Evolutionary conservation across 2,888 invertebrate species (phyloP), one percentile per base, ranked within the genome.

Genomic region (Tineola bisselliella): DNA sequence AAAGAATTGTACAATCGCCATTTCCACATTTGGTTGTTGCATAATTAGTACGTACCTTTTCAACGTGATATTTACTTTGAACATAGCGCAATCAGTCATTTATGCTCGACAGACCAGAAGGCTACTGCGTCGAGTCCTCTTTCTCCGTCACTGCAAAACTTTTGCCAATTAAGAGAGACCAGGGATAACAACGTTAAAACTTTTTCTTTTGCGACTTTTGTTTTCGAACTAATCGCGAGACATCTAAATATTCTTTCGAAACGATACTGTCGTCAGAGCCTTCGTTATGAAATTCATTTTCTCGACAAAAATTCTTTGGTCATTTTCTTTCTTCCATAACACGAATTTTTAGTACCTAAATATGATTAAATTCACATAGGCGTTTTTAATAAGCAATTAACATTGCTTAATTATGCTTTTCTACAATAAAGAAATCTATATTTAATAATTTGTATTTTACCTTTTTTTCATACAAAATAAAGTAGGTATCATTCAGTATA

Each of bases 161-260:
- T 73, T 70, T 67, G 62, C 72, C 72, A 72, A 74, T 73, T 73
- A 74, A 68, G 66, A 66, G 65, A 58, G 65, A 65, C 67, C 64
- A 64, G 65, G 64, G 69, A 69, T 71, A 72, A 69, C 69, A 68
- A 68, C 68, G 67, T 72, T 71, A 69, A 66, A 73, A 73, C 69
- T 73, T 62, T 61, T 62, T 62, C 54, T 33, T 30, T 62, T 63
- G 63, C 63, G 66, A 68, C 66, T 67, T 69, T 70, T 66, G 67
- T 68, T 68, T 65, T 60, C 63, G 63, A 67, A 72, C 68, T 72
- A 69, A 70, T 70, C 68, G 69, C 66, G 71, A 70, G 70, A 68
- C 66, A 67, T 69, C 67, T 66, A 62, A 66, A 64, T 64, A 44
- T 59, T 44, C 44, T 18, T 19, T 44, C 17, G 25, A 44, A 59